Percentiles rank a stretch among this genome's conserved stretches.
Evolutionary conservation across 2,888 invertebrate genomes (phyloP).

Genomic region (Calephelis perditalis): DNA sequence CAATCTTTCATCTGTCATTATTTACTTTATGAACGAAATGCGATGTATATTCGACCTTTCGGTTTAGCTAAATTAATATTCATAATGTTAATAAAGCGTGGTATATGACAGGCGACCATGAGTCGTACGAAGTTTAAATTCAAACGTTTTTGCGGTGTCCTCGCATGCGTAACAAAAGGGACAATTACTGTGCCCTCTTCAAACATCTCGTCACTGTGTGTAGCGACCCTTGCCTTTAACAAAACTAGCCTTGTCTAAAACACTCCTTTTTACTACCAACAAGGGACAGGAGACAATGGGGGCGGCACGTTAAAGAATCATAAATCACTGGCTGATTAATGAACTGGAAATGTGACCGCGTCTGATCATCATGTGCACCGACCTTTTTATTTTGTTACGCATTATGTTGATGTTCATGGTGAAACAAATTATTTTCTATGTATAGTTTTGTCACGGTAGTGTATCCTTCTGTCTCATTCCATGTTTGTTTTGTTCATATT

Average conservation of each 20-base stretch:
- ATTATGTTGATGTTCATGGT: slow-evolving; percentile 15
- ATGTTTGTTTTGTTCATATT: no score
- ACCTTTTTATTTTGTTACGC: slow-evolving; percentile 25
- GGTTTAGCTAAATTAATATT: no score
- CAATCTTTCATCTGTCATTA: no score
- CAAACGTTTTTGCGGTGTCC: slow-evolving; percentile 25
- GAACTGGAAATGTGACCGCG: slow-evolving; percentile 35
- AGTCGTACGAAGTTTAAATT: slow-evolving; percentile 4
- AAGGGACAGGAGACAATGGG: slow-evolving; percentile 33
- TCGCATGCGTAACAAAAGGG: slow-evolving; percentile 18
- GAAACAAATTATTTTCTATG: no score
- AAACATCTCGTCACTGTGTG: slow-evolving; percentile 16
- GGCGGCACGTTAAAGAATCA: slow-evolving; percentile 43
- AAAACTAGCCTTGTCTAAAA: slow-evolving; percentile 33
- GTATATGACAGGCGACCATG: no score
- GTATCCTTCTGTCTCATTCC: no score
- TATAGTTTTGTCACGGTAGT: no score
- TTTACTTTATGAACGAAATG: no score
- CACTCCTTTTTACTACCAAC: slow-evolving; percentile 30
- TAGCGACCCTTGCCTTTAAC: slow-evolving; percentile 27
- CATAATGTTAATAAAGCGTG: no score
- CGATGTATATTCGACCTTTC: no score
- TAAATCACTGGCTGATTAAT: slow-evolving; percentile 70
- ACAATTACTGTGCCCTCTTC: slow-evolving; percentile 15
- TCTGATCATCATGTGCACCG: slow-evolving; percentile 26